phyloP scores from a whole-genome alignment of 2,797 vertebrate genomes.

The Ctenopoma multispine region DNA sequence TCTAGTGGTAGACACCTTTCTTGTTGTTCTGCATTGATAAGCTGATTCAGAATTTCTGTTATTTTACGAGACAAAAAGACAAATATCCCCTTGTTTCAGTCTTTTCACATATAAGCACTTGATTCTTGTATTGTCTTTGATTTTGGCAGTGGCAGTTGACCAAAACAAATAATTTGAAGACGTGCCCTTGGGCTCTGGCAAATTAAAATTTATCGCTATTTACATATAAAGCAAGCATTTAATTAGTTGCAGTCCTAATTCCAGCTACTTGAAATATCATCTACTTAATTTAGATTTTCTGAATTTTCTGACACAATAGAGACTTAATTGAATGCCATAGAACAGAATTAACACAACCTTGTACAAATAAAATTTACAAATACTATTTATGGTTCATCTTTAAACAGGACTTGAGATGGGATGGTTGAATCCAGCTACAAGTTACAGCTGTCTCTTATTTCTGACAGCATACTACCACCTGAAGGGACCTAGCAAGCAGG shows the following conservation, averaged over 20 bases:
- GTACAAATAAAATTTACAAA: neutral
- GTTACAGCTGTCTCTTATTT: conserved; percentile 21
- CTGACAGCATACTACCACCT: conserved; percentile 11
- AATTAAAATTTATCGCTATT: neutral
- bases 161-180: neutral
- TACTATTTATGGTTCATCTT: neutral
- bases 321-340: conserved; percentile 2
- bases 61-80: neutral
- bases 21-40: neutral
- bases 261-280: neutral
- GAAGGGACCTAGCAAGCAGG: neutral
- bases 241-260: neutral
- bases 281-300: neutral
- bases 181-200: neutral
- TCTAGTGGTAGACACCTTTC: neutral
- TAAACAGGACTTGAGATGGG: conserved; percentile 9
- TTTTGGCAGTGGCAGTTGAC: neutral
- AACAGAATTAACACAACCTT: neutral
- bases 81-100: neutral
- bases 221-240: too few relatives aligned
- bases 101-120: neutral
- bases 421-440: neutral
- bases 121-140: neutral
- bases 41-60: too few relatives aligned
- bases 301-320: neutral